phyloP scores from a whole-genome alignment of 1,140 invertebrate species.

The Pseudoatta argentina region DNA sequence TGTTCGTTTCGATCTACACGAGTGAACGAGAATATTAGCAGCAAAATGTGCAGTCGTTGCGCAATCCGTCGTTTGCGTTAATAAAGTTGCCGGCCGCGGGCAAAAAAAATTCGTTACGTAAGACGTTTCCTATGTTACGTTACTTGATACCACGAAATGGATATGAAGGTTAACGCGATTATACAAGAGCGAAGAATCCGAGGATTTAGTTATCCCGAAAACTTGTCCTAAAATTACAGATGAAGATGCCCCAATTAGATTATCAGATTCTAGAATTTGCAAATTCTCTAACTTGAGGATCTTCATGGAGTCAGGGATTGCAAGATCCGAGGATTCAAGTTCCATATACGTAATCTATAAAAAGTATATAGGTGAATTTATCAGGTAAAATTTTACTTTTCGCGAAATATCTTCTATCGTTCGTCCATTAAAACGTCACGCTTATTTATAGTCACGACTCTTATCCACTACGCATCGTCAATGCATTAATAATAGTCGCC shows the following conservation, averaged over 20 bases:
- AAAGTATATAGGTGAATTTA: neutral
- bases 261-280: neutral
- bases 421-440: slow-evolving; percentile 47
- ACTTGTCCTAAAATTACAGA: neutral
- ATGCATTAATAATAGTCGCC: slow-evolving; percentile 49
- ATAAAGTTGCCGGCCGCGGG: slow-evolving; percentile 52
- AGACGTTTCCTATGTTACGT: slow-evolving; percentile 35
- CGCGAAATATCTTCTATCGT: slow-evolving; percentile 29
- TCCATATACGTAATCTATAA: neutral
- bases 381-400: slow-evolving; percentile 2
- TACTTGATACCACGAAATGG: slow-evolving; percentile 30
- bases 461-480: slow-evolving; percentile 40
- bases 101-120: slow-evolving; percentile 54
- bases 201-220: slow-evolving; percentile 9
- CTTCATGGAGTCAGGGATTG: neutral
- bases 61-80: slow-evolving; percentile 52
- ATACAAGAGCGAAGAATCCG: slow-evolving; percentile 12
- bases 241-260: neutral
- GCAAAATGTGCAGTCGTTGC: slow-evolving; percentile 61
- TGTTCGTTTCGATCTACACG: slow-evolving; percentile 76
- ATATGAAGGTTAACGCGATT: slow-evolving; percentile 46
- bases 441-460: slow-evolving; percentile 56
- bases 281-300: neutral
- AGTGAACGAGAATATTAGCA: slow-evolving; percentile 68
- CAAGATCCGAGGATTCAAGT: neutral